Conservation (phyloP, 2,888 invertebrate genomes). For the Chrysina gloriosa region DNA sequence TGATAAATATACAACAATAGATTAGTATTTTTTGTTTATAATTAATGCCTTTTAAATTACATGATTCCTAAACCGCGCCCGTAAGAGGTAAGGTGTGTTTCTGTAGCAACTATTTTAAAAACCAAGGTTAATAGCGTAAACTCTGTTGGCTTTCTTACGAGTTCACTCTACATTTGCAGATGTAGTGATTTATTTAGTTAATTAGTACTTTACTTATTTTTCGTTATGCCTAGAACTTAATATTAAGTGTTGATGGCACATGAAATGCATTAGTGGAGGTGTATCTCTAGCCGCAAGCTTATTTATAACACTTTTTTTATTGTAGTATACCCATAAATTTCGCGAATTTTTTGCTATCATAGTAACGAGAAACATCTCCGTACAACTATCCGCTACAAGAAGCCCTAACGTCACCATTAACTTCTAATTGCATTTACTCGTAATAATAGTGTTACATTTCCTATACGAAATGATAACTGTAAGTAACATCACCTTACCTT, state of each 20-base stretch:
- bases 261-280: no score
- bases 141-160: conserved; percentile 14
- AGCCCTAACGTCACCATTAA: background rate
- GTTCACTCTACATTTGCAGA: background rate
- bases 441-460: background rate
- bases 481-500: background rate
- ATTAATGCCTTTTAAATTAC: conserved; percentile 60
- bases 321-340: no score
- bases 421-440: background rate
- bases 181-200: no score
- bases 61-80: conserved; percentile 60
- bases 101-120: conserved; percentile 37
- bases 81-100: conserved; percentile 55
- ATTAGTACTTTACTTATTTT: no score
- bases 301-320: no score
- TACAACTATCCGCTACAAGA: no score
- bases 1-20: background rate
- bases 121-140: conserved; percentile 36
- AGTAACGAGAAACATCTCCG: no score
- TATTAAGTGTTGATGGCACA: background rate
- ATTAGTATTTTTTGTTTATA: conserved; percentile 47
- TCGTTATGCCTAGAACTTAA: background rate
- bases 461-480: background rate
- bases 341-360: no score
- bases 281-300: no score